phyloP scores from a whole-genome alignment of 2,797 vertebrate genomes.

The Cossypha niveicapilla region DNA sequence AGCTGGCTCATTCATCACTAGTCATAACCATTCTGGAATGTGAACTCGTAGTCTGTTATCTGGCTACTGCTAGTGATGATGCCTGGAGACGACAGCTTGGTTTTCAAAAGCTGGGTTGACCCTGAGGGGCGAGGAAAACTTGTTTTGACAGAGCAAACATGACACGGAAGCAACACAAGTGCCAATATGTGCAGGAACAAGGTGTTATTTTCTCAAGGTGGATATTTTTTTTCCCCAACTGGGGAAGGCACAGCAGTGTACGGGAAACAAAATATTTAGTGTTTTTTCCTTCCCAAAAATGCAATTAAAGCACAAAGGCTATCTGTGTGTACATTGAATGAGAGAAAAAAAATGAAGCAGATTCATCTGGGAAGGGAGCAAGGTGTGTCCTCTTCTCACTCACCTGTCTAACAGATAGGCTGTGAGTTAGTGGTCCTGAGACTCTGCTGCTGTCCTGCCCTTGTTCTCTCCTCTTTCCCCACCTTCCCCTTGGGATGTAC shows the following conservation, averaged over 20 bases:
- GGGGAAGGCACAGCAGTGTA: background rate
- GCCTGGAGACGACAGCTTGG: constrained; percentile 56
- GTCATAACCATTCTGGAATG: constrained; percentile 57
- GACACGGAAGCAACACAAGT: constrained; percentile 17
- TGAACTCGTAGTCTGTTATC: constrained; percentile 29
- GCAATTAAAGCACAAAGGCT: background rate
- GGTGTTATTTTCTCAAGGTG: constrained; percentile 36
- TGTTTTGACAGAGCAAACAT: constrained; percentile 59
- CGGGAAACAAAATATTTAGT: background rate
- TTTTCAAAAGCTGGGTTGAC: constrained; percentile 65
- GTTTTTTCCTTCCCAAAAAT: background rate
- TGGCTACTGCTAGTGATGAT: constrained; percentile 42
- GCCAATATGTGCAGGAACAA: constrained; percentile 26
- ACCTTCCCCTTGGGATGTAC: background rate
- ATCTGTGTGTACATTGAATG: background rate
- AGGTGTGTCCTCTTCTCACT: background rate
- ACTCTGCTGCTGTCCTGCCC: background rate
- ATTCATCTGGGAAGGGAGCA: background rate
- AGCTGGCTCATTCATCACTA: constrained; percentile 59
- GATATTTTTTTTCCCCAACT: background rate
- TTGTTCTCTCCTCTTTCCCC: background rate
- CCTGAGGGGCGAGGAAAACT: constrained; percentile 53
- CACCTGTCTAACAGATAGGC: background rate
- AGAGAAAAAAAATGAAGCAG: background rate
- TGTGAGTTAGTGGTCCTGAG: background rate